These are phyloP conservation scores for Muscicapa comitata DNA, from an alignment of 2,797 vertebrate species.

Conservation along the genomic window DNA sequence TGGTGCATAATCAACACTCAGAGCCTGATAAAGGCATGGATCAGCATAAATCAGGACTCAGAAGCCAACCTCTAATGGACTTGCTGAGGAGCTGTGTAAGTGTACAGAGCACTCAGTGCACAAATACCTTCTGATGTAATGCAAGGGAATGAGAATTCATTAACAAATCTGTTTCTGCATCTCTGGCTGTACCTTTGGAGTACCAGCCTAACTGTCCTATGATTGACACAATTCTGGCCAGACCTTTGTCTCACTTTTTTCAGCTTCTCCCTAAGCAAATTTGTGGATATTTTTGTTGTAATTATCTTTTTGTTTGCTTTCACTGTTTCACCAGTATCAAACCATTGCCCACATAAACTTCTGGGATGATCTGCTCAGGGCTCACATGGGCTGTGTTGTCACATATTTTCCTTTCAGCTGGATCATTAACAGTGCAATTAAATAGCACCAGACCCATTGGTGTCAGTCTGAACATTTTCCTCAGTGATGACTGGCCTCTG, in stretches of 20 bases:
- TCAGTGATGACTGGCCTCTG: not conserved
- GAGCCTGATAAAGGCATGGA: not conserved
- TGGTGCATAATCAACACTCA: not conserved
- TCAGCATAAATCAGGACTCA: constrained; percentile 21
- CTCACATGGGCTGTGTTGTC: not conserved
- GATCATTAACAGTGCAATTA: not conserved
- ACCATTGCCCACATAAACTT: not conserved
- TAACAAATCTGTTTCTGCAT: not conserved
- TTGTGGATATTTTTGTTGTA: not conserved
- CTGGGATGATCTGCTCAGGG: not conserved
- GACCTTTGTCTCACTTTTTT: not conserved
- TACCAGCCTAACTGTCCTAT: not conserved
- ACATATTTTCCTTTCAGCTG: not conserved
- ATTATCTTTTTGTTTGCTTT: not conserved
- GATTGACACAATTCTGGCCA: not conserved
- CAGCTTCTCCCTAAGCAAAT: not conserved
- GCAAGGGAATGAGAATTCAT: not conserved
- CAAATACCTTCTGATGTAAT: not conserved
- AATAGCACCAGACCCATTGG: not conserved
- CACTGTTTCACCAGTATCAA: not conserved
- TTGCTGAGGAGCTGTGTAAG: not conserved
- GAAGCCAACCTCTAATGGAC: constrained; percentile 20
- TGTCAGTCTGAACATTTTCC: not conserved
- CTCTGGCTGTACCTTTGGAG: not conserved
- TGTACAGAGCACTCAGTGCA: not conserved